Percentiles rank a stretch among this genome's conserved stretches.
Conservation (phyloP, 2,888 invertebrate genomes). For the Sepiola atlantica region DNA sequence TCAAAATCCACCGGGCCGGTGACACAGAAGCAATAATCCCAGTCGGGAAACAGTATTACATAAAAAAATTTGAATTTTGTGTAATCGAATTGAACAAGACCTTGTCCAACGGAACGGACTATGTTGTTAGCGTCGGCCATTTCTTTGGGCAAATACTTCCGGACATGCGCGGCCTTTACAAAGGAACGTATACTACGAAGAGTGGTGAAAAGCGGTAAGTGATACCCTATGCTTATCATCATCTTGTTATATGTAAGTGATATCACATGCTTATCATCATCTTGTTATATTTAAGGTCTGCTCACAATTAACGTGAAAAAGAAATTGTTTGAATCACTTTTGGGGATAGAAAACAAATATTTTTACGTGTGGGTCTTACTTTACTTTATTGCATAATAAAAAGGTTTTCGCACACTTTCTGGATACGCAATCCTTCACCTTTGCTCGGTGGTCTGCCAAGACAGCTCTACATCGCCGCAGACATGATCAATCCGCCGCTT, state of each 20-base stretch:
- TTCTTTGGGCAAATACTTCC: constrained; percentile 58
- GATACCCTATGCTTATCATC: background rate
- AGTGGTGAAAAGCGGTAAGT: constrained; percentile 56
- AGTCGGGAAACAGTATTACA: constrained; percentile 57
- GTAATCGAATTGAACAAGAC: constrained; percentile 56
- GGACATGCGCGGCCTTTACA: constrained; percentile 63
- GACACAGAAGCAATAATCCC: background rate
- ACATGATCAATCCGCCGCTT: no score
- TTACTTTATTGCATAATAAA: background rate
- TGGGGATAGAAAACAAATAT: no score
- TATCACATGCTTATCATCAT: no score
- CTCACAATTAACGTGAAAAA: no score
- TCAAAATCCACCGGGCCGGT: background rate
- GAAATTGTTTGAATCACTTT: no score
- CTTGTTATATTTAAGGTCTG: no score
- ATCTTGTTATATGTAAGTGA: no score
- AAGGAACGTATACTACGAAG: constrained; percentile 59
- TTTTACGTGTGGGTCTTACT: background rate
- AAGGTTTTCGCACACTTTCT: no score
- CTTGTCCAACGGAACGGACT: constrained; percentile 53
- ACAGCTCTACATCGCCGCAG: no score
- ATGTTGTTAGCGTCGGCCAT: constrained; percentile 56
- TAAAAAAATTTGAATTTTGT: constrained; percentile 58
- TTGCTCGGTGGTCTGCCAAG: no score
- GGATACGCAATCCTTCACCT: no score